Evolutionary conservation across 35 echinoderm and acorn worm genomes (phyloP), one percentile per base, ranked within the genome.

Genomic region (Ophioderma brevispina): DNA sequence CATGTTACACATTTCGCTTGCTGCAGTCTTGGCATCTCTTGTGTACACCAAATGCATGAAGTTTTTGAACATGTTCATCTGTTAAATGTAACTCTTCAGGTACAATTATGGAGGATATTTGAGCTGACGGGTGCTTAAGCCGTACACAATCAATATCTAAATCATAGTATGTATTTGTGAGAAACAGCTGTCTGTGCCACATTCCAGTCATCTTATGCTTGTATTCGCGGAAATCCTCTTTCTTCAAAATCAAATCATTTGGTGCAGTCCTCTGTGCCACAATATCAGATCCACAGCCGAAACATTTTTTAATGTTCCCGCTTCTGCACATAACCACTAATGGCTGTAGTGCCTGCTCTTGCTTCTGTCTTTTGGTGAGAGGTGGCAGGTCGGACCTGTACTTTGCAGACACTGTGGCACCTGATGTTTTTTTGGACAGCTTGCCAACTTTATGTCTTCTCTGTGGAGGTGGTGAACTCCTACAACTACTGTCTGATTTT

Each of bases 151-250:
- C 4, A 17, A 80, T 80, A 80, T 36, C 34, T 3, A 80, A 36
- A 25, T 80, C 78, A 80, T 80, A 80, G 36, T 80, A 80, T 80
- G 78, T 80, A 36, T 80, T 34, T 2, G 78, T 34, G 18, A 80
- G 13, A 25, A 80, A 80, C 34, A 31, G 11, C 38, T 80, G 78
- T 25, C 78, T 36, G 36, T 80, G 34, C 78, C 78, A 80, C 28
- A 80, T 32, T 17, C 75, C 78, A 39, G 28, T 36, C 4, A 10
- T 25, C 33, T 76, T 76, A 1, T 80, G 78, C 36, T 80, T 80
- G 31, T 34, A 80, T 36, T 80, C 78, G 1, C 32, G 28, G 25
- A 34, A 80, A 80, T 80, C 78, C 17, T 15, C 28, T 35, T 30
- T 77, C 38, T 36, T 80, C 34, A 80, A 80, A 21, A 80, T 80